Evolutionary conservation across 2,888 invertebrate species (phyloP).

Genomic region (Oligia latruncula): DNA sequence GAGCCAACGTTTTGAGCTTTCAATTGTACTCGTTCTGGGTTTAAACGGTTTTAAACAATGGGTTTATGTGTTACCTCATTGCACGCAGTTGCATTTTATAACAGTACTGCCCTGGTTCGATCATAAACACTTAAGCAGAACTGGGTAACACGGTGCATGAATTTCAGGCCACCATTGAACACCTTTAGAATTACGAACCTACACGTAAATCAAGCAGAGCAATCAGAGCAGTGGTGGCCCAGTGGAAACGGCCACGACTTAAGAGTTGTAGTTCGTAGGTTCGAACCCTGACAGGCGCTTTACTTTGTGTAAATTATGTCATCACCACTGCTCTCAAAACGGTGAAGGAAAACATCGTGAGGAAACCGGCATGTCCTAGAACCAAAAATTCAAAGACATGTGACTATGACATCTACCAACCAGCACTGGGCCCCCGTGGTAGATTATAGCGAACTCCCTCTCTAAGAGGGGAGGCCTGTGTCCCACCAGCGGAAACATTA

Average conservation of each 20-base stretch:
- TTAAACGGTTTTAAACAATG: conserved; percentile 42
- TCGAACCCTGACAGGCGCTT: not conserved
- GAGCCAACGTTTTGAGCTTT: conserved; percentile 5
- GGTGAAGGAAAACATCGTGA: not conserved
- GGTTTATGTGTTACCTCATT: conserved; percentile 34
- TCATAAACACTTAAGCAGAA: conserved; percentile 26
- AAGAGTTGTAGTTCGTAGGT: not conserved
- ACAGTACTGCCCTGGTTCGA: conserved; percentile 14
- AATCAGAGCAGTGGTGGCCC: not conserved
- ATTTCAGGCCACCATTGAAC: not conserved
- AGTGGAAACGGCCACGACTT: no score
- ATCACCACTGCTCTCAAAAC: not conserved
- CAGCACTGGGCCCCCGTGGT: not conserved
- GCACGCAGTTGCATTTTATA: conserved; percentile 34
- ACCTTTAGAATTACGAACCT: conserved; percentile 7
- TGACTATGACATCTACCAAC: not conserved
- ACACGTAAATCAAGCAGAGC: not conserved
- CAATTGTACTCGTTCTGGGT: conserved; percentile 16
- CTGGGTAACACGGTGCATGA: not conserved
- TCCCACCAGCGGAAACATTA: not conserved
- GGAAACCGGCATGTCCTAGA: not conserved
- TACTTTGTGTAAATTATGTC: not conserved
- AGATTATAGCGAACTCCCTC: not conserved
- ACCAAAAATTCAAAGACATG: not conserved
- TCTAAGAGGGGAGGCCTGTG: not conserved